Base-by-base conservation (phyloP, 2,797 vertebrate species). In the Pelochelys cantorii region DNA sequence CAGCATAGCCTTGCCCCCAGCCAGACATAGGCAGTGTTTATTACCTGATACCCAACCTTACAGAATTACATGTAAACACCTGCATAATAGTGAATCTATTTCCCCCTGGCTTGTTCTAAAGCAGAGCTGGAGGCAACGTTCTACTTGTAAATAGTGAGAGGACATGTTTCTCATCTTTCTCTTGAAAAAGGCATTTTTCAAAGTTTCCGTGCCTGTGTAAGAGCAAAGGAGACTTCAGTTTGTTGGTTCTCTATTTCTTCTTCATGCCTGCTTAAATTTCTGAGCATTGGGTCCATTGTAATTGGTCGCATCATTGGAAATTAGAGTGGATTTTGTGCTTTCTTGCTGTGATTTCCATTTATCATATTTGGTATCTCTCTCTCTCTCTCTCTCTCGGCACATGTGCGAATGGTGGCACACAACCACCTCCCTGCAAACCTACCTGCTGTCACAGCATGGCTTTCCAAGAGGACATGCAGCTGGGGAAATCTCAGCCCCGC, bases 131-230 rank as follows among this genome's bases (percentile, higher is more conserved):
- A 29, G 25, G 25, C 74, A 52, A 52, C 27, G 25, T 52, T 52
- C 74, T 52, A 29, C 74, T 77, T 52, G 42, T 48, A 77, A 52
- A 48, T 75, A 92, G 84, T 79, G 95, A 90, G 57, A 92, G 78
- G 54, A 25, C 52, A 62, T 82, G 93, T 86, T 79, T 93, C 75
- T 31, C 75, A 79, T 86, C 79, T 68, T 93, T 65, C 71, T 87
- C 62, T 56, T 68, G 68, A 93, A 42, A 65, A 57, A 25, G 71
- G 56, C 18, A 60, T 88, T 89, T 88, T 85, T 83, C 87, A 65
- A 88, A 65, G 59, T 89, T 82, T 96, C 93, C 89, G 34, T 91
- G 87, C 52, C 82, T 87, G 17, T 91, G 87, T 95, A 83, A 93
- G 81, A 93, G 84, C 87, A 93, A 96, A 84, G 0, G 3, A 90